Percentiles rank a stretch among this genome's conserved stretches.
phyloP scores from a whole-genome alignment of 2,888 invertebrate genomes.

The Drosophila siamana region DNA sequence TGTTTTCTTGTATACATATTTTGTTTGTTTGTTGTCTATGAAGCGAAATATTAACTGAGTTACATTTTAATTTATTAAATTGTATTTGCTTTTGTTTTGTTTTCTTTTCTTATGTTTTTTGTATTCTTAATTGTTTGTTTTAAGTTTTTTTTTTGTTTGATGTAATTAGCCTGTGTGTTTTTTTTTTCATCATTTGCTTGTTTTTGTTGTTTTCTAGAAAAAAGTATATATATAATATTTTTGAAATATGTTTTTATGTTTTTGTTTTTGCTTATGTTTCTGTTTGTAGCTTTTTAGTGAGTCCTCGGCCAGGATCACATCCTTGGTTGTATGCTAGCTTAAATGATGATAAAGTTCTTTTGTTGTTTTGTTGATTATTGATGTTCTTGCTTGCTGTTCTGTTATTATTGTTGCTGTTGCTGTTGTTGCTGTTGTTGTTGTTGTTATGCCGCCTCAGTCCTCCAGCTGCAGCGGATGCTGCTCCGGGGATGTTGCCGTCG shows the following conservation, averaged over 20 bases:
- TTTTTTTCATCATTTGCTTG: slow-evolving; percentile 10
- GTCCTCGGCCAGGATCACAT: slow-evolving; percentile 76
- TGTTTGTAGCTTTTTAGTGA: slow-evolving; percentile 61
- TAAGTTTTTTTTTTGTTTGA: too few relatives aligned
- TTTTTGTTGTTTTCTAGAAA: slow-evolving; percentile 46
- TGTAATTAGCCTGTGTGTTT: slow-evolving; percentile 29
- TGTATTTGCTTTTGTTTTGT: slow-evolving; percentile 18
- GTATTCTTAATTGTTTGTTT: too few relatives aligned
- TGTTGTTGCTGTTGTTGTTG: slow-evolving; percentile 32
- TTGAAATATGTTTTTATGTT: slow-evolving; percentile 64
- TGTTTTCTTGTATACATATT: slow-evolving; percentile 8
- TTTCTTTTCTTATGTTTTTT: slow-evolving; percentile 12
- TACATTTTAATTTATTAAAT: slow-evolving; percentile 29
- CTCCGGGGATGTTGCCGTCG: slow-evolving; percentile 41
- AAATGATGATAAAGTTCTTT: slow-evolving; percentile 74
- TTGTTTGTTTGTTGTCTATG: slow-evolving; percentile 49
- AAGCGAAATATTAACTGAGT: slow-evolving; percentile 64
- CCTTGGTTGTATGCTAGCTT: slow-evolving; percentile 80
- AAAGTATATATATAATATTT: slow-evolving; percentile 69
- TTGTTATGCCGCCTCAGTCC: slow-evolving; percentile 61
- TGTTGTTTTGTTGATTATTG: slow-evolving; percentile 35
- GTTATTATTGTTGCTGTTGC: too few relatives aligned
- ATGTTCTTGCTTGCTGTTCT: slow-evolving; percentile 37
- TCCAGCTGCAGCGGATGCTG: slow-evolving; percentile 62
- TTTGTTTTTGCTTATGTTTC: slow-evolving; percentile 41